phyloP scores from a whole-genome alignment of 2,888 invertebrate genomes.

The Brenthis daphne region DNA sequence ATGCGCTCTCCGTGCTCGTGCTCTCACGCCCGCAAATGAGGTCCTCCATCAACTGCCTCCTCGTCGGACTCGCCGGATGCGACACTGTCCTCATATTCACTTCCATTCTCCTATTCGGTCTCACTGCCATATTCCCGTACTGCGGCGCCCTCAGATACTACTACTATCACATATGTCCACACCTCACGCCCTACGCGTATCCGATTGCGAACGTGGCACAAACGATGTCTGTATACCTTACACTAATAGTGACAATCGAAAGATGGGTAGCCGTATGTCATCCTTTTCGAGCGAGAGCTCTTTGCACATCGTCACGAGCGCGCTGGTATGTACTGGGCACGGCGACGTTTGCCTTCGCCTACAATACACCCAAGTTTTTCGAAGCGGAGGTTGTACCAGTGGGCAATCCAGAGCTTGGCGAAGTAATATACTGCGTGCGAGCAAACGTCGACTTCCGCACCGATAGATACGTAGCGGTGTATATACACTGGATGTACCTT shows the following conservation, averaged over 20 bases:
- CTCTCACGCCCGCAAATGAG: constrained; percentile 96
- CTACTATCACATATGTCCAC: constrained; percentile 90
- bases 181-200: constrained; percentile 89
- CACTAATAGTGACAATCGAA: constrained; percentile 94
- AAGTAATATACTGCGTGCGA: constrained; percentile 86
- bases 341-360: constrained; percentile 89
- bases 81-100: constrained; percentile 95
- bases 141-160: constrained; percentile 89
- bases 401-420: constrained; percentile 75
- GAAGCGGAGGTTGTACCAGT: constrained; percentile 82
- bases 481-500: constrained; percentile 97
- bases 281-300: constrained; percentile 92
- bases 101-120: constrained; percentile 92
- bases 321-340: constrained; percentile 92
- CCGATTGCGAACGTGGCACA: constrained; percentile 94
- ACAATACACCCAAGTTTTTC: constrained; percentile 92
- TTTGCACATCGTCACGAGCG: constrained; percentile 94
- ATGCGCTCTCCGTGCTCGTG: constrained; percentile 94
- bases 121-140: constrained; percentile 92
- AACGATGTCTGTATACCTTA: constrained; percentile 96
- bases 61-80: constrained; percentile 96
- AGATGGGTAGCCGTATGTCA: constrained; percentile 97
- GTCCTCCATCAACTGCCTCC: constrained; percentile 96
- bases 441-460: constrained; percentile 87
- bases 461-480: constrained; percentile 89